phyloP scores from a whole-genome alignment of 2,797 vertebrate genomes.

The Oryzias dopingdopingensis region DNA sequence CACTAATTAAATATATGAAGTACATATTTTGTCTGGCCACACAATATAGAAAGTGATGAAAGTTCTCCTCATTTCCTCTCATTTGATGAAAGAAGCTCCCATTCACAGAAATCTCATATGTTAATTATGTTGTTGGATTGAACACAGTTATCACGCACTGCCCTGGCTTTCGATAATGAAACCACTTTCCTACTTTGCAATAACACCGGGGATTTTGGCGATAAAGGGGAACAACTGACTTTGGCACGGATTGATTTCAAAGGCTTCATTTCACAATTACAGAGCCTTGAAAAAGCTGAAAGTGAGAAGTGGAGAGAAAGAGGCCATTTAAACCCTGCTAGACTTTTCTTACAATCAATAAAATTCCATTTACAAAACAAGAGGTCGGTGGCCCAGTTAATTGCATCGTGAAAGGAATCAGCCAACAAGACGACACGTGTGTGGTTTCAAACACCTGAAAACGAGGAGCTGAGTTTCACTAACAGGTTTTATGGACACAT shows the following conservation, averaged over 20 bases:
- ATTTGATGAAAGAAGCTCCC: constrained; percentile 16
- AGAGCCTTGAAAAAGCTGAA: constrained; percentile 74
- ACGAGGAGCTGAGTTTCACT: constrained; percentile 3
- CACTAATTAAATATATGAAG: no score
- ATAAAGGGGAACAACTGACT: constrained; percentile 81
- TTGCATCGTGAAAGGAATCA: constrained; percentile 75
- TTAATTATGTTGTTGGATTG: constrained; percentile 37
- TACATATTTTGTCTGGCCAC: neutral
- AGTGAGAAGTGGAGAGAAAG: constrained; percentile 69
- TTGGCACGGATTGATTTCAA: constrained; percentile 83
- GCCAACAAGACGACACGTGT: constrained; percentile 41
- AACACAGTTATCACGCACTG: constrained; percentile 43
- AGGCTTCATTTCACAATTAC: constrained; percentile 79
- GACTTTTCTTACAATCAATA: constrained; percentile 82
- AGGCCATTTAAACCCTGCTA: constrained; percentile 74
- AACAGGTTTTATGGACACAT: neutral
- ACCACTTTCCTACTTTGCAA: constrained; percentile 79
- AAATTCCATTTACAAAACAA: constrained; percentile 78
- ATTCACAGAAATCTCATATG: constrained; percentile 22
- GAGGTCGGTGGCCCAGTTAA: constrained; percentile 74
- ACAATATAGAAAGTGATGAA: constrained; percentile 17
- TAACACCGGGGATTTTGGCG: constrained; percentile 81
- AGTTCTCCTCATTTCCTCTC: constrained; percentile 42
- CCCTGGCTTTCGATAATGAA: constrained; percentile 59
- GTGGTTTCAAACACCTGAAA: constrained; percentile 11